phyloP scores from a whole-genome alignment of 2,888 invertebrate genomes.

The Heliconius sara region DNA sequence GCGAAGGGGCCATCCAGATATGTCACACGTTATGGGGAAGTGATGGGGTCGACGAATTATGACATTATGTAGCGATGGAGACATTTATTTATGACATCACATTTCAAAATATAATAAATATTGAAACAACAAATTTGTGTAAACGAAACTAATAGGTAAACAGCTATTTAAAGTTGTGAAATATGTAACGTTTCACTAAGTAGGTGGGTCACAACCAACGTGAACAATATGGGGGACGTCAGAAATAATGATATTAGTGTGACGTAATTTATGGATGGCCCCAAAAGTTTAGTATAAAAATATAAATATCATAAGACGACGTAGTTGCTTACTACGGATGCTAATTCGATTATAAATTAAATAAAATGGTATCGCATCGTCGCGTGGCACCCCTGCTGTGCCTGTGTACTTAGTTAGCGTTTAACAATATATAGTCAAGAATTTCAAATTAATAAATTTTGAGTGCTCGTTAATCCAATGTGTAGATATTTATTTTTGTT shows the following conservation, averaged over 20 bases:
- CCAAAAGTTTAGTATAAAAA: constrained; percentile 61
- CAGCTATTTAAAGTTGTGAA: not conserved
- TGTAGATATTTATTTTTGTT: constrained; percentile 85
- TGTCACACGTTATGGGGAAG: not conserved
- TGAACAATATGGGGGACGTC: not conserved
- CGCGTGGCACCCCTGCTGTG: constrained; percentile 55
- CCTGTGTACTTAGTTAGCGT: constrained; percentile 81
- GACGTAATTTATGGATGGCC: not conserved
- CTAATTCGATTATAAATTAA: constrained; percentile 37
- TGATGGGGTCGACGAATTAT: not conserved
- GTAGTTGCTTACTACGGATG: constrained; percentile 52
- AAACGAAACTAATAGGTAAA: no score
- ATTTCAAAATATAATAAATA: not conserved
- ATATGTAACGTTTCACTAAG: not conserved
- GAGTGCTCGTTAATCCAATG: constrained; percentile 81
- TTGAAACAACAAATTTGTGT: not conserved
- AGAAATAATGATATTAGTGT: not conserved
- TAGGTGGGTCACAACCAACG: not conserved
- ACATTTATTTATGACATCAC: not conserved
- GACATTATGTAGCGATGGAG: not conserved
- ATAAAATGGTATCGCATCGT: constrained; percentile 37
- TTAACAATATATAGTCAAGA: constrained; percentile 75
- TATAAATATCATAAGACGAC: constrained; percentile 55
- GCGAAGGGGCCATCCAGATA: constrained; percentile 43
- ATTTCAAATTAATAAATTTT: constrained; percentile 71